A percentile compares a stretch with the other conserved stretches of the same genome.
phyloP scores from a whole-genome alignment of 2,113 vertebrate species.

The Pterocles gutturalis region DNA sequence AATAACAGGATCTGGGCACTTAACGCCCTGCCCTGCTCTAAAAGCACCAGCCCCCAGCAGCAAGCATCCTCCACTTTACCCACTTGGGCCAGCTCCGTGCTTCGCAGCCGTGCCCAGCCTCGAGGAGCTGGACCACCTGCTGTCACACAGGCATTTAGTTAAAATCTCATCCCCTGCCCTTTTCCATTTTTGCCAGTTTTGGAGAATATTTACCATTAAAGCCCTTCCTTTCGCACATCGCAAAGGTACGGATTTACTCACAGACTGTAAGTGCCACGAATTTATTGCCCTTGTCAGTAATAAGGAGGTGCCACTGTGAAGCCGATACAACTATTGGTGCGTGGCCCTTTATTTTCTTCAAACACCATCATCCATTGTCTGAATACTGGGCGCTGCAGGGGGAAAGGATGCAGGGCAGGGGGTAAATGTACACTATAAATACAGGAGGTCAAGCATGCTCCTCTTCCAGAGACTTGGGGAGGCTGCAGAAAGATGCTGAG shows the following conservation, averaged over 20 bases:
- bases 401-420: neutral
- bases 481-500: neutral
- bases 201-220: neutral
- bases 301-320: neutral
- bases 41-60: neutral
- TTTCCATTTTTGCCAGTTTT: neutral
- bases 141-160: neutral
- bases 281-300: neutral
- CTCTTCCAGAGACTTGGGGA: neutral
- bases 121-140: neutral
- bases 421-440: neutral
- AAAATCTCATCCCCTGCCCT: neutral
- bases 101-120: neutral
- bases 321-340: neutral
- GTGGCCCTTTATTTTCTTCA: no score
- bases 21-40: neutral
- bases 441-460: neutral
- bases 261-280: accelerated
- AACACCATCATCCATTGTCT: neutral
- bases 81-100: neutral
- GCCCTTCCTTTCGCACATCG: neutral
- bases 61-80: neutral
- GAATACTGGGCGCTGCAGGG: neutral
- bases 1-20: neutral
- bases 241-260: neutral